Conservation (phyloP, 2,888 invertebrate genomes). For the Tachystola acroxantha region DNA sequence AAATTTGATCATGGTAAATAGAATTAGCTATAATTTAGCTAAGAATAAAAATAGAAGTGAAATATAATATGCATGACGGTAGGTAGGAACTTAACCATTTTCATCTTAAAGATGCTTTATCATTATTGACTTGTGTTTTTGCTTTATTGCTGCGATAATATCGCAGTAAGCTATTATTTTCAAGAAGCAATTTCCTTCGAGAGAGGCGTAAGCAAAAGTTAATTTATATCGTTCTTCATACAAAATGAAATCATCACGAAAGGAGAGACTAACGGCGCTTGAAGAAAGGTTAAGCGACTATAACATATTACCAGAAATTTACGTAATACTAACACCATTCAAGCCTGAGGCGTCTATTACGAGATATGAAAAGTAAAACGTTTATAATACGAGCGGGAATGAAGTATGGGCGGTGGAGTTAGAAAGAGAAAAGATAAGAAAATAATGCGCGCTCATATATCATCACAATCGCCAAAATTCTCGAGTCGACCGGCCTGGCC, state of each 20-base stretch:
- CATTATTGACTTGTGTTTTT: too few relatives aligned
- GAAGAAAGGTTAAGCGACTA: constrained; percentile 33
- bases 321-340: constrained; percentile 61
- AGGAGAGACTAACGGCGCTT: constrained; percentile 32
- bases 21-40: too few relatives aligned
- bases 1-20: too few relatives aligned
- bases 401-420: constrained; percentile 72
- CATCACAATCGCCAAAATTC: constrained; percentile 75
- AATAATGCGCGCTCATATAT: constrained; percentile 76
- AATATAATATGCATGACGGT: too few relatives aligned
- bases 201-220: constrained; percentile 50
- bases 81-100: too few relatives aligned
- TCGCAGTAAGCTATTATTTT: constrained; percentile 47
- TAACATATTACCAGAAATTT: constrained; percentile 62
- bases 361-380: constrained; percentile 69
- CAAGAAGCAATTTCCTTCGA: constrained; percentile 51
- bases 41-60: too few relatives aligned
- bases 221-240: constrained; percentile 43
- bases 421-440: constrained; percentile 77
- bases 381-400: constrained; percentile 67
- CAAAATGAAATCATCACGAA: constrained; percentile 51
- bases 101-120: too few relatives aligned
- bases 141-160: too few relatives aligned
- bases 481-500: constrained; percentile 49
- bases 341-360: constrained; percentile 30